Base-by-base conservation (phyloP, 2,113 vertebrate species). In the Cebus imitator region DNA sequence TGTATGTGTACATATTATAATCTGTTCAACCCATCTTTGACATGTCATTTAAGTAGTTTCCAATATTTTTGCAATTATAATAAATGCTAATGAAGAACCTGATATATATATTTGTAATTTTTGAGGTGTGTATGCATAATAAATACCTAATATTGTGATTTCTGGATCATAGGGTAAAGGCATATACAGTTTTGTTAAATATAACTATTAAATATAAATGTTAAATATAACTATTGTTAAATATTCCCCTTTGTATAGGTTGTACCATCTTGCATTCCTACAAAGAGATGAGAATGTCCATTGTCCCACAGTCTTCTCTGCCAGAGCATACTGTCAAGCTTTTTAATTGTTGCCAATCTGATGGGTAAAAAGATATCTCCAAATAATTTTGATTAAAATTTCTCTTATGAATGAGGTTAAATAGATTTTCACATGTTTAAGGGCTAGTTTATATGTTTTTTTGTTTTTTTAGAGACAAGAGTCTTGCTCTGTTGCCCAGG, bases 311-410 rank as follows among this genome's bases (percentile, higher is more conserved):
- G 64, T n/a, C 27, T 92, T n/a, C 45, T 61, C 64, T 86, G 10
- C 14, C 14, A 80, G 40, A 40, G 4, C 88, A 30, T 80, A 17
- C 50, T 81, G 23, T 66, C 55, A 95, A 68, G 18, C 23, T 68
- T 95, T 92, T 64, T 27, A 81, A 72, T 57, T 92, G 94, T 95
- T 88, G 48, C 43, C 55, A 93, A 68, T 75, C 27, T 68, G 45
- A 30, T 76, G 30, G 52, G 13, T 92, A 55, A 80, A 87, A 40
- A 40, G 37, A 45, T 75, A 75, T 55, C 37, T 94, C 45, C 88
- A 57, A 64, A 55, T 89, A 61, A 35, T 78, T 48, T 73, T 92
- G 73, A 86, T 86, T 76, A 52, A 16, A 86, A 75, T 85, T 82
- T 86, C 1, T 94, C 27, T 92, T 23, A 70, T 83, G 32, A 86